phyloP scores from a whole-genome alignment of 2,113 vertebrate species.

The Coryphaenoides rupestris region DNA sequence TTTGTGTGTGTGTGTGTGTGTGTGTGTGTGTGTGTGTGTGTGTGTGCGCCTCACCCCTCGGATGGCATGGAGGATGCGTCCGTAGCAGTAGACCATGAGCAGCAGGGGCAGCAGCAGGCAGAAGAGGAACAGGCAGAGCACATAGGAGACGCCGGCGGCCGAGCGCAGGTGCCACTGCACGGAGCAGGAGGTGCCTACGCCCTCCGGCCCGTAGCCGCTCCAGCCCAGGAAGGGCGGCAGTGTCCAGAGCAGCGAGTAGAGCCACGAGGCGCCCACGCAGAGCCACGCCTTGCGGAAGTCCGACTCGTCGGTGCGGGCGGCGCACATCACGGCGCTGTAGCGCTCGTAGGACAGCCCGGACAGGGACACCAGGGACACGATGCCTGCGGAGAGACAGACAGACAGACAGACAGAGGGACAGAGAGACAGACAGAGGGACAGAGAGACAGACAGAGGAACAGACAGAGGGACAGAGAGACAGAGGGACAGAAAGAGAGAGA shows the following conservation, averaged over 20 bases:
- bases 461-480: not conserved
- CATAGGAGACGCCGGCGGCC: slow-evolving; percentile 52
- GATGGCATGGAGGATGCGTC: slow-evolving; percentile 51
- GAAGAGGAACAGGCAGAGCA: slow-evolving; percentile 69
- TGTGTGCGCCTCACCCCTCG: slow-evolving; percentile 48
- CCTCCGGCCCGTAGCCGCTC: slow-evolving; percentile 70
- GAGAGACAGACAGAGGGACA: too few relatives aligned
- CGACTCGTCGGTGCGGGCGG: slow-evolving; percentile 53
- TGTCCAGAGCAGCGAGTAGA: slow-evolving; percentile 70
- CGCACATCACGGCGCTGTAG: slow-evolving; percentile 45
- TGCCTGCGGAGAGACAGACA: slow-evolving; percentile 39
- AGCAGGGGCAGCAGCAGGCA: slow-evolving; percentile 61
- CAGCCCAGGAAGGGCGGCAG: slow-evolving; percentile 66
- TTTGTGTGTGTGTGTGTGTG: too few relatives aligned
- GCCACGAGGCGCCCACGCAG: slow-evolving; percentile 60
- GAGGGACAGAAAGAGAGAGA: not conserved
- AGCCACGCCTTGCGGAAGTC: slow-evolving; percentile 69
- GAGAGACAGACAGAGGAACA: not conserved
- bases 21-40: too few relatives aligned
- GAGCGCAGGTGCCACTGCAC: slow-evolving; percentile 67
- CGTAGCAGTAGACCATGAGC: slow-evolving; percentile 62
- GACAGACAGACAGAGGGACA: not conserved
- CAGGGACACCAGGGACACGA: slow-evolving; percentile 70
- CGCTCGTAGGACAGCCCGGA: slow-evolving; percentile 69
- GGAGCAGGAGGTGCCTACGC: slow-evolving; percentile 63